These are phyloP conservation scores for Datnioides undecimradiatus DNA, from an alignment of 2,113 vertebrate species.

Conservation along the genomic window DNA sequence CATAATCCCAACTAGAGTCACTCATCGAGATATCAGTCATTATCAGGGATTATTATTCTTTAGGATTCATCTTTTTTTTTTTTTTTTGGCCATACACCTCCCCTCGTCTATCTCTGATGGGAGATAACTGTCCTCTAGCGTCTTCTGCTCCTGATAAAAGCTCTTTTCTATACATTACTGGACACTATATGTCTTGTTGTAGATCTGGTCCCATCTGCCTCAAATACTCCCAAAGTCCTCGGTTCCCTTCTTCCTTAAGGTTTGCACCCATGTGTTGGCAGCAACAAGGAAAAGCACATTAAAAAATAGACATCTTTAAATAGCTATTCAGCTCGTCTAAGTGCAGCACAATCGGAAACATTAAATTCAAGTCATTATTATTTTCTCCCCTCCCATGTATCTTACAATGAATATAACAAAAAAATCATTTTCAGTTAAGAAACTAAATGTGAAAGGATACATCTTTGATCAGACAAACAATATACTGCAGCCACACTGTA, in stretches of 20 bases:
- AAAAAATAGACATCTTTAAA: conserved; percentile 88
- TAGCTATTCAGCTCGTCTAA: conserved; percentile 88
- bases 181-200: conserved; percentile 17
- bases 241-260: conserved; percentile 58
- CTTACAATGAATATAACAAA: conserved; percentile 82
- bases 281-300: conserved; percentile 88
- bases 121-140: not conserved
- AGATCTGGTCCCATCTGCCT: conserved; percentile 66
- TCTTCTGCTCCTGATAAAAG: conserved; percentile 18
- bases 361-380: conserved; percentile 90
- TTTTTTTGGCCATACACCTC: conserved; percentile 19
- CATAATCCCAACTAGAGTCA: conserved; percentile 12
- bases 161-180: conserved; percentile 34
- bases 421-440: conserved; percentile 87
- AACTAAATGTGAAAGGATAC: conserved; percentile 87
- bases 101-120: not conserved
- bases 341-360: conserved; percentile 89
- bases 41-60: conserved; percentile 4
- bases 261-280: conserved; percentile 84
- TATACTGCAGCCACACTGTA: conserved; percentile 87
- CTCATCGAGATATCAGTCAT: conserved; percentile 2
- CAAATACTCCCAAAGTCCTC: conserved; percentile 68
- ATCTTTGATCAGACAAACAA: conserved; percentile 89
- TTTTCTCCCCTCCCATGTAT: conserved; percentile 80
- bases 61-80: conserved; percentile 3